Conservation (phyloP, 64 coral and sea anemone species). For the Pocillopora damicornis region DNA sequence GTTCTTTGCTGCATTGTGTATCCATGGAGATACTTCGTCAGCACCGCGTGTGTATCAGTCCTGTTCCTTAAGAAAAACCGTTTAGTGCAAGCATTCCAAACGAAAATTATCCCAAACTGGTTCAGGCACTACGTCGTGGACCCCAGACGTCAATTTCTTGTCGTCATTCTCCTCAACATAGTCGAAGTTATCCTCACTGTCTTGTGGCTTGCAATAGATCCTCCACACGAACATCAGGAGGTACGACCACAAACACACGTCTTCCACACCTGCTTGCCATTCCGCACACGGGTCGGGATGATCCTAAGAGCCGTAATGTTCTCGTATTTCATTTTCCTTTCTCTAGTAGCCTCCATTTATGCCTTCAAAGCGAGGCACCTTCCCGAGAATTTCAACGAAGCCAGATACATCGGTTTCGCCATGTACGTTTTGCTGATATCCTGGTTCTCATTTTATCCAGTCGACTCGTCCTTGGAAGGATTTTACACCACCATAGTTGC, state of each 20-base stretch:
- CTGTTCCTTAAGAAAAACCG: conserved; percentile 68
- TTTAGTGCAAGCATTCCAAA: conserved; percentile 58
- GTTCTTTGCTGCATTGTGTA: conserved; percentile 35
- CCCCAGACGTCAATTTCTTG: conserved; percentile 47
- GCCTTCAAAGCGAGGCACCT: conserved; percentile 69
- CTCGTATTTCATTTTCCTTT: conserved; percentile 55
- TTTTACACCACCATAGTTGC: conserved; percentile 53
- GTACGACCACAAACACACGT: conserved; percentile 18
- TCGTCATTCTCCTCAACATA: conserved; percentile 28
- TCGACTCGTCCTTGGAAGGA: conserved; percentile 46
- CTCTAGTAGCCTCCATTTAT: conserved; percentile 48
- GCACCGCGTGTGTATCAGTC: conserved; percentile 49
- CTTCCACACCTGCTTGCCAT: conserved; percentile 41
- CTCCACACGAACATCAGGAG: conserved; percentile 31
- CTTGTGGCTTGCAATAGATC: conserved; percentile 40
- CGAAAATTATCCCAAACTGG: conserved; percentile 36
- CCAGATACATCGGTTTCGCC: conserved; percentile 61
- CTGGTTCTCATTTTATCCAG: conserved; percentile 65
- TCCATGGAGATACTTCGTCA: conserved; percentile 36
- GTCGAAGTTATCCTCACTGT: conserved; percentile 39
- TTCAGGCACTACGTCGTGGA: conserved; percentile 57
- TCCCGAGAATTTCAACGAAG: conserved; percentile 81
- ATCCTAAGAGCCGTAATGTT: conserved; percentile 43
- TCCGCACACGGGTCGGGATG: conserved; percentile 19
- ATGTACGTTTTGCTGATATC: conserved; percentile 64